Evolutionary conservation across 1,140 invertebrate genomes (phyloP), one percentile per base, ranked within the genome.

Genomic region (Drosophila nasuta): DNA sequence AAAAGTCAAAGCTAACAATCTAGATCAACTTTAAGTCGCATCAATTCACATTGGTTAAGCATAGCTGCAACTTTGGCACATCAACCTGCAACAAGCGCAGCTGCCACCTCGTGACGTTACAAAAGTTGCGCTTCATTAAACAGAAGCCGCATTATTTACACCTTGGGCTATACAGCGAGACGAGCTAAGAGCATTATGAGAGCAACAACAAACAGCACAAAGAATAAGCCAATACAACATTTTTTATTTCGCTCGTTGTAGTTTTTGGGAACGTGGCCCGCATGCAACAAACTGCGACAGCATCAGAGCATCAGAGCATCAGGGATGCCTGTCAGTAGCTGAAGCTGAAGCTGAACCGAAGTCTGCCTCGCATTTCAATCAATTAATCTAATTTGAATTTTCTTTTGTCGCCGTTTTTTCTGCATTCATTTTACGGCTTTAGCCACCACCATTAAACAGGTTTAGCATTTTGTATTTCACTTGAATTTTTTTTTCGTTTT

Each of bases 371-470:
- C 78, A 77, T 90, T 91, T 91, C 90, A 90, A 91, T 91, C 90
- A 91, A 91, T 91, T 91, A 91, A 91, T 91, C 90, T 91, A 91
- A 91, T 91, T 91, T 91, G 88, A 91, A 91, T 85, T 91, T 88
- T 71, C 65, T 80, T 77, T 77, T 82, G 85, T 83, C 66, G 68
- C 54, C 41, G 25, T 69, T 66, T 83, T 77, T 65, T 72, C 33
- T 8, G 7, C 2, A 10, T 11, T 64, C 38, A 51, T 56, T 58
- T 49, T 70, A n/a, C 48, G 45, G 10, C 48, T 59, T 58, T 54
- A 76, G 75, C 81, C 81, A 82, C 82, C 75, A 81, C 83, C 81
- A 66, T 83, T 75, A 80, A 88, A 88, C 80, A 73, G 79, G 83
- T 83, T 87, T 64, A 67, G 48, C 59, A 62, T 69, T 59, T 67